These are phyloP conservation scores for Portevinia maculata DNA, from an alignment of 2,888 invertebrate species.

Conservation along the genomic window DNA sequence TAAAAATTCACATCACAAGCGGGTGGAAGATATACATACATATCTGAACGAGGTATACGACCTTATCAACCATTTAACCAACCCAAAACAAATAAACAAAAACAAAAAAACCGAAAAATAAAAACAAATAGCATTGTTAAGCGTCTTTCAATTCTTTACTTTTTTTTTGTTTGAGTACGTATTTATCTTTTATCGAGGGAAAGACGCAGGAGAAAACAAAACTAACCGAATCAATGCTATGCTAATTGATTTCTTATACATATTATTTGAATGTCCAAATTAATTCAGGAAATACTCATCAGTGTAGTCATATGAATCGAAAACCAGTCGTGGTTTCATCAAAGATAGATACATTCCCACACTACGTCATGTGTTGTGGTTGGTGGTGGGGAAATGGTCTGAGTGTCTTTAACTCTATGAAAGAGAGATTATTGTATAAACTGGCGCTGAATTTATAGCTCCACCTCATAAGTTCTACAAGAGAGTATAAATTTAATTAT, in stretches of 20 bases:
- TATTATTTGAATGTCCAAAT: neutral
- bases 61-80: constrained; percentile 15
- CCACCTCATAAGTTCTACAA: constrained; percentile 20
- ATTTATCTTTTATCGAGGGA: neutral
- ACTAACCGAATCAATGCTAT: constrained; percentile 16
- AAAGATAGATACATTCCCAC: constrained; percentile 11
- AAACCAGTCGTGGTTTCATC: constrained; percentile 6
- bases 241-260: constrained; percentile 20
- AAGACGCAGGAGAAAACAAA: neutral
- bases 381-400: constrained; percentile 1
- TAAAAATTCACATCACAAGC: constrained; percentile 29
- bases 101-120: constrained; percentile 2
- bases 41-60: constrained; percentile 18
- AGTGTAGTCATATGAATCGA: constrained; percentile 6
- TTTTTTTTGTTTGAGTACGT: neutral
- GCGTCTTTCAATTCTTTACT: constrained; percentile 1
- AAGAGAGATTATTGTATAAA: constrained; percentile 20
- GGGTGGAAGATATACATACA: neutral
- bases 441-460: constrained; percentile 22
- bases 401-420: constrained; percentile 6
- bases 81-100: constrained; percentile 3
- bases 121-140: constrained; percentile 18
- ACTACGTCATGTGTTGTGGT: neutral
- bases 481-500: constrained; percentile 49
- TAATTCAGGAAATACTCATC: constrained; percentile 33